phyloP scores from a whole-genome alignment of 64 coral and sea anemone genomes.

The Montipora efflorescens region DNA sequence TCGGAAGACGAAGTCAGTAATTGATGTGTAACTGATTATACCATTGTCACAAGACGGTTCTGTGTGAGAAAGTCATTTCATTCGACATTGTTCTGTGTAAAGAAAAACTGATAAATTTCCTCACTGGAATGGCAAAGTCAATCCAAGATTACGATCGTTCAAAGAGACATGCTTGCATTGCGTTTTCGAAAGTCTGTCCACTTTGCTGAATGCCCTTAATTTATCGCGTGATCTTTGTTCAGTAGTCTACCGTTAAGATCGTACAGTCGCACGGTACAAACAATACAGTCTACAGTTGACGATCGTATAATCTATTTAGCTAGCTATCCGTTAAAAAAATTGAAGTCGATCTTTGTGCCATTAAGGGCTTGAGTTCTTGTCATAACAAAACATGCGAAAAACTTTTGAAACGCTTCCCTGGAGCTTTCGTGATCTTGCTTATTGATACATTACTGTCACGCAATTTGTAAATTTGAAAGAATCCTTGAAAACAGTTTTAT shows the following conservation, averaged over 20 bases:
- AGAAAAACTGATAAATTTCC: no score
- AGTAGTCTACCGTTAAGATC: not conserved
- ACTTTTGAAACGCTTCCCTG: not conserved
- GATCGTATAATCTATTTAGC: not conserved
- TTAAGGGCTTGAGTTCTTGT: not conserved
- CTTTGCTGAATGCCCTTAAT: not conserved
- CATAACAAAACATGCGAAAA: not conserved
- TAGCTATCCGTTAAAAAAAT: not conserved
- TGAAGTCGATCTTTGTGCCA: not conserved
- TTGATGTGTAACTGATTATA: not conserved
- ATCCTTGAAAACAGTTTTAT: no score
- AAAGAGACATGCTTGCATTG: no score
- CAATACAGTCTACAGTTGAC: no score
- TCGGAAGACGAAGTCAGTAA: not conserved
- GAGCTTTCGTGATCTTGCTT: no score
- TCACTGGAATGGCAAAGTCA: no score
- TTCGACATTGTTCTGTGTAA: not conserved
- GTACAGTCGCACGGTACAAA: not conserved
- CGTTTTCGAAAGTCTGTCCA: no score
- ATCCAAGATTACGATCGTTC: no score
- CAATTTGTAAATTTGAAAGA: not conserved
- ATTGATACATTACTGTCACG: not conserved
- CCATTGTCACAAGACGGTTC: no score
- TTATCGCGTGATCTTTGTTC: not conserved
- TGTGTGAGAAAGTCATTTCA: not conserved